Evolutionary conservation across 1,140 invertebrate genomes (phyloP), one percentile per base, ranked within the genome.

Genomic region (Eurosta solidaginis): DNA sequence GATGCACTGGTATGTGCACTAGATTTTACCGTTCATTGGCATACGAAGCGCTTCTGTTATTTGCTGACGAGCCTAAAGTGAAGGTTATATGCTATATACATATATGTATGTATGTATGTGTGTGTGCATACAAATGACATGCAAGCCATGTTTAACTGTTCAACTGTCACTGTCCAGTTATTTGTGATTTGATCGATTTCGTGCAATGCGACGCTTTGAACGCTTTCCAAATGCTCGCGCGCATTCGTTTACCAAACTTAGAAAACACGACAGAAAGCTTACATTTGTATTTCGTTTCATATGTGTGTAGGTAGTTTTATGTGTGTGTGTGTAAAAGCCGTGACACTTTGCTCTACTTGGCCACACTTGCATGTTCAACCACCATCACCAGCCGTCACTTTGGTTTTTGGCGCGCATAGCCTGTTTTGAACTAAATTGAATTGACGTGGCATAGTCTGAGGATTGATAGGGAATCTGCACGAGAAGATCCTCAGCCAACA

Each of bases 131-230:
- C 42, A 75, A 75, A 45, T 50, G 47, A 75, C 74, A 75, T 45
- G 47, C 74, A 75, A 75, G 59, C 33, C 59, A 68, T 68, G 59
- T 45, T 75, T 42, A 75, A 47, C 44, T 74, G 73, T 74, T 74
- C 40, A 74, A 50, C 74, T 75, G 74, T 75, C 74, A 75, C 74
- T 47, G 74, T 75, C 47, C 74, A 75, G 74, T 75, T 42, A 75
- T 68, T 68, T 68, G 59, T 68, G 74, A 75, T 75, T 75, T 75
- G 74, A 75, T 75, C 74, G 74, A 75, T 75, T 75, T 33, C 74
- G 74, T 50, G 74, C 74, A 75, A 29, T 47, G 9, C 44, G 22
- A 25, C 22, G 74, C 42, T 75, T 29, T 45, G 25, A 36, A 50
- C 74, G 74, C 42, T 50, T 75, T 68, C 10, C 17, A 68, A n/a